Percentiles rank a stretch among this genome's conserved stretches.
These are phyloP conservation scores for Petroica traversi DNA, from an alignment of 2,113 vertebrate species.

Conservation along the genomic window DNA sequence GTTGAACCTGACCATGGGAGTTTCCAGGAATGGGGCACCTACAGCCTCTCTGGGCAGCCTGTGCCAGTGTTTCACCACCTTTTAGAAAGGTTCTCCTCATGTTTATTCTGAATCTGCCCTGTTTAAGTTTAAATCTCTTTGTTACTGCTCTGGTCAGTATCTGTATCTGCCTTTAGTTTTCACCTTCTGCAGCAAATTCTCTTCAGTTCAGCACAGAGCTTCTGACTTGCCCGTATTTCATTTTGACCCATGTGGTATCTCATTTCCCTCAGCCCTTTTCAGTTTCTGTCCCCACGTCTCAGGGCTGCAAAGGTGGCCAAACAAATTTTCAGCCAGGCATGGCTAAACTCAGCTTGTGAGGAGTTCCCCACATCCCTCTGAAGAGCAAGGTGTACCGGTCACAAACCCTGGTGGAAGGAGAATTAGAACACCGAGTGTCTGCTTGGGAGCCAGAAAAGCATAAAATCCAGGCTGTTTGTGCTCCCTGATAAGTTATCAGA, in stretches of 20 bases:
- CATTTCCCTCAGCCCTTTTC: background rate
- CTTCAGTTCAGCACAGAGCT: background rate
- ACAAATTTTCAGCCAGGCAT: background rate
- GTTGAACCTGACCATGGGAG: background rate
- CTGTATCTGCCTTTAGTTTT: background rate
- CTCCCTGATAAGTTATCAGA: conserved; percentile 41
- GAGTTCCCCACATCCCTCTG: background rate
- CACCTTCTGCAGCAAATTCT: rapidly evolving
- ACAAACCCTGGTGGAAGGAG: background rate
- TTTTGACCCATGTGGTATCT: background rate
- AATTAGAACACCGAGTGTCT: background rate
- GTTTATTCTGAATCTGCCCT: background rate
- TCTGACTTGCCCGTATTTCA: background rate
- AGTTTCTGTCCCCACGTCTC: background rate
- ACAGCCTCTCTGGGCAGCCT: background rate
- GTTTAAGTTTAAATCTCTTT: background rate
- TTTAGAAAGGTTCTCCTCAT: background rate
- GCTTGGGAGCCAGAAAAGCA: background rate
- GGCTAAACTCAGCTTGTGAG: background rate
- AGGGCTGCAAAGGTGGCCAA: background rate
- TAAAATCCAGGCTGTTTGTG: background rate
- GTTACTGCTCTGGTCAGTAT: background rate
- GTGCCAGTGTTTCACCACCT: background rate
- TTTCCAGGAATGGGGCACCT: background rate
- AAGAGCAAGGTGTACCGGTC: background rate